A percentile compares a stretch with the other conserved stretches of the same genome.
Evolutionary conservation across 1,140 invertebrate genomes (phyloP).

Genomic region (Saccostrea cuccullata): DNA sequence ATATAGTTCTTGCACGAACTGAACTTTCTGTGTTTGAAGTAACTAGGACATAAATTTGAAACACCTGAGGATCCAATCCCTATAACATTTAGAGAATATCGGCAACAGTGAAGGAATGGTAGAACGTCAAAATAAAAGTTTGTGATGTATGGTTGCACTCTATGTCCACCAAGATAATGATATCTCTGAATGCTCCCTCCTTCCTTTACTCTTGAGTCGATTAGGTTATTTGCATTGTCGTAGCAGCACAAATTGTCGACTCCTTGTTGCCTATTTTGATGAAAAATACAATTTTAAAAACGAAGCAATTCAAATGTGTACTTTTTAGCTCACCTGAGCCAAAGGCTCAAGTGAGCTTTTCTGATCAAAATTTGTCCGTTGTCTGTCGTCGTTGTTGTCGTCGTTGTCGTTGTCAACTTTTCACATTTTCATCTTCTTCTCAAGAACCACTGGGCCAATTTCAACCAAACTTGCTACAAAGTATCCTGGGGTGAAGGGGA

Average conservation of each 20-base stretch:
- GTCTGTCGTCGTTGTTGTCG: too few species aligned
- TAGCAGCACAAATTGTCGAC: conserved; percentile 48
- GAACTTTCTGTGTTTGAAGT: conserved; percentile 29
- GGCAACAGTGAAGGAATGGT: conserved; percentile 48
- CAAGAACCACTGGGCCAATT: too few species aligned
- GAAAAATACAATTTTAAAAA: too few species aligned
- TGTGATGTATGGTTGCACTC: conserved; percentile 41
- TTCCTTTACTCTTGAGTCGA: not conserved
- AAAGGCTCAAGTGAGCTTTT: too few species aligned
- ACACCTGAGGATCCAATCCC: not conserved
- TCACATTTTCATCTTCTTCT: too few species aligned
- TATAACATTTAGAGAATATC: not conserved
- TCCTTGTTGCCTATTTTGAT: conserved; percentile 16
- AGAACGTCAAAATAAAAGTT: conserved; percentile 49
- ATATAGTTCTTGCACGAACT: conserved; percentile 42
- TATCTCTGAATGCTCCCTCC: conserved; percentile 45
- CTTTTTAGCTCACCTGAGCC: too few species aligned
- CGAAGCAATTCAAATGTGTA: not conserved
- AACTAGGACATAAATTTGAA: conserved; percentile 25
- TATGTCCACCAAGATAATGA: conserved; percentile 43
- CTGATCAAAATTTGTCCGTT: too few species aligned
- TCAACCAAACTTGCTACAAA: too few species aligned
- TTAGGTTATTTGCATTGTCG: conserved; percentile 39
- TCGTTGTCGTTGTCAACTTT: too few species aligned
- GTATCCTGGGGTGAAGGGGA: too few species aligned